Percentiles rank a stretch among this genome's conserved stretches.
phyloP scores from a whole-genome alignment of 2,888 invertebrate species.

The Agrotis clavis region DNA sequence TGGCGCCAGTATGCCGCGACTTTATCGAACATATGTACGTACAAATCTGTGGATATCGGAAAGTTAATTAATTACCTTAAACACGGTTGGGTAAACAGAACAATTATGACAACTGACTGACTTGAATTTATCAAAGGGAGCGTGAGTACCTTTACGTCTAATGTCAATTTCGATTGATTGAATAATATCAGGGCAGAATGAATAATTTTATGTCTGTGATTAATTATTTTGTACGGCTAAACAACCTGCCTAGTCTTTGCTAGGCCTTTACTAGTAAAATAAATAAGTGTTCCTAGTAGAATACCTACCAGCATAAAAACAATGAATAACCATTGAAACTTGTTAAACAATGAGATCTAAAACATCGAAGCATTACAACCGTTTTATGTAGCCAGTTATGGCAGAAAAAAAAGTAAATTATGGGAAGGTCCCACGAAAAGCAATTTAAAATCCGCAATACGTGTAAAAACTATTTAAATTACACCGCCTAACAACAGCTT shows the following conservation, averaged over 20 bases:
- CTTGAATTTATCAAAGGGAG: constrained; percentile 51
- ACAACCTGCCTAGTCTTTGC: background rate
- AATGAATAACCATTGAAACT: background rate
- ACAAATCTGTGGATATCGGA: constrained; percentile 58
- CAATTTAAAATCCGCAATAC: constrained; percentile 41
- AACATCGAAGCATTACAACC: background rate
- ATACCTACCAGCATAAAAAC: too few relatives aligned
- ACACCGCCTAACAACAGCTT: constrained; percentile 49
- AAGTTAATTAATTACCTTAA: constrained; percentile 63
- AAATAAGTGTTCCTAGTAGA: too few relatives aligned
- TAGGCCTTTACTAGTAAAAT: background rate
- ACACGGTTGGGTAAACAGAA: constrained; percentile 56
- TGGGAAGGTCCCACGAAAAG: background rate
- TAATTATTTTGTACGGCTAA: constrained; percentile 13
- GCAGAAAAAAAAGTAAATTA: background rate
- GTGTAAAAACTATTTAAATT: constrained; percentile 44
- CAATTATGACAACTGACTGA: constrained; percentile 53
- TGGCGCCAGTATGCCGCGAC: constrained; percentile 63
- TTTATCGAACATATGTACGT: constrained; percentile 46
- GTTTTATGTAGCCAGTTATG: background rate
- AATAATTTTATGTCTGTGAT: constrained; percentile 18
- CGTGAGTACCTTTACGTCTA: constrained; percentile 19
- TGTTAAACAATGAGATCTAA: background rate
- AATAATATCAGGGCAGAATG: constrained; percentile 17
- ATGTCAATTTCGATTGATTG: constrained; percentile 25